Percentiles rank a stretch among this genome's conserved stretches.
phyloP scores from a whole-genome alignment of 2,888 invertebrate species.

The Lacanobia wlatinum region DNA sequence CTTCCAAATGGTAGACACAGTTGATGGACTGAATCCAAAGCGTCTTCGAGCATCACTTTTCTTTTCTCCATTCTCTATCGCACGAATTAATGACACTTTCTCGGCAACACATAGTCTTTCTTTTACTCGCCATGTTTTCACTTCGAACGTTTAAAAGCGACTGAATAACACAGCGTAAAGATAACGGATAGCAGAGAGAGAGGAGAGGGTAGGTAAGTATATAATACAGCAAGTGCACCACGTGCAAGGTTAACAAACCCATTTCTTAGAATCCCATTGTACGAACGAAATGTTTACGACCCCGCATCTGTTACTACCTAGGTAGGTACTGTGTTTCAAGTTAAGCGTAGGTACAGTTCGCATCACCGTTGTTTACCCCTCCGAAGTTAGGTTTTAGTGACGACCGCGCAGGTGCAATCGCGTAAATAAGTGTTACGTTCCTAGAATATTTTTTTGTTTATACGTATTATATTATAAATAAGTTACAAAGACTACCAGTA shows the following conservation, averaged over 20 bases:
- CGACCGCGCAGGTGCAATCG: no score
- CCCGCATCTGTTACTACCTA: not conserved
- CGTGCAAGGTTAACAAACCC: not conserved
- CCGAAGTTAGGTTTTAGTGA: no score
- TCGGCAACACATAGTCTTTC: not conserved
- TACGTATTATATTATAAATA: no score
- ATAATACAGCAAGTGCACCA: not conserved
- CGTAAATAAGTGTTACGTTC: no score
- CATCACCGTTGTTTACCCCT: no score
- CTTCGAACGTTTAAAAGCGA: not conserved
- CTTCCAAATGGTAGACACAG: not conserved
- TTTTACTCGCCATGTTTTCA: not conserved
- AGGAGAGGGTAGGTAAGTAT: not conserved
- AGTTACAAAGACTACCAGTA: no score
- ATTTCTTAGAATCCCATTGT: not conserved
- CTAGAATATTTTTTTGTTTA: no score
- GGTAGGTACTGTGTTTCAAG: no score
- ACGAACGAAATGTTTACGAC: not conserved
- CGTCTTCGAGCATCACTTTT: not conserved
- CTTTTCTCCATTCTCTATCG: not conserved
- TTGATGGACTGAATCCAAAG: not conserved
- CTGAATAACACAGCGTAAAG: not conserved
- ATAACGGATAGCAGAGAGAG: not conserved
- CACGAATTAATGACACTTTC: not conserved
- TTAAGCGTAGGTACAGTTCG: no score